These are phyloP conservation scores for Drosophila elegans DNA, from an alignment of 1,140 invertebrate genomes.

Conservation along the genomic window DNA sequence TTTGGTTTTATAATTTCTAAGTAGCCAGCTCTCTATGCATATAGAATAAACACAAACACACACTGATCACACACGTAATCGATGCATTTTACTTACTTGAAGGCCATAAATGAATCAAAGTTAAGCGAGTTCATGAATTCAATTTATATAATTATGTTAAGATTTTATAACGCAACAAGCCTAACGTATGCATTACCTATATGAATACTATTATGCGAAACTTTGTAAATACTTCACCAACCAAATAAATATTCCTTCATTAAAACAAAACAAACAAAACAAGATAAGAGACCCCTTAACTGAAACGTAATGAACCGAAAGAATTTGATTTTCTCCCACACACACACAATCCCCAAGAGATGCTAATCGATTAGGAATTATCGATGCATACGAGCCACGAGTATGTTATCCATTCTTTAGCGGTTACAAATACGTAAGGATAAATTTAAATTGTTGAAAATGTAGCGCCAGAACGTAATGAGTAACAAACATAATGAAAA, in stretches of 20 bases:
- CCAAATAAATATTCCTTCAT: constrained; percentile 75
- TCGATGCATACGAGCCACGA: constrained; percentile 37
- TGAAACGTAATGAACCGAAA: constrained; percentile 17
- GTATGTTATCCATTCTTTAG: constrained; percentile 73
- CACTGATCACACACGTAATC: constrained; percentile 59
- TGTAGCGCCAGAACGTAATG: constrained; percentile 63
- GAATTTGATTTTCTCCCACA: constrained; percentile 14
- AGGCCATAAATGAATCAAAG: constrained; percentile 37
- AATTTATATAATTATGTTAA: constrained; percentile 82
- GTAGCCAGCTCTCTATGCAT: constrained; percentile 67
- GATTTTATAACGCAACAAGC: constrained; percentile 79
- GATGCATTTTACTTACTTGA: constrained; percentile 74
- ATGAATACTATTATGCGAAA: constrained; percentile 52
- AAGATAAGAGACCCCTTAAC: constrained; percentile 30
- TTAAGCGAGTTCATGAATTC: constrained; percentile 58
- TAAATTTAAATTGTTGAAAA: constrained; percentile 78
- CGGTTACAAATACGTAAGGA: constrained; percentile 72
- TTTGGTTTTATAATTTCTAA: constrained; percentile 77
- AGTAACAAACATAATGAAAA: constrained; percentile 42
- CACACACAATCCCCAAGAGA: constrained; percentile 28
- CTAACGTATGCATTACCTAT: constrained; percentile 52
- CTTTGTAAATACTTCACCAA: constrained; percentile 74
- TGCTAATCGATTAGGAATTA: constrained; percentile 31
- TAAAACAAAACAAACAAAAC: constrained; percentile 64
- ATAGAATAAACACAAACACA: constrained; percentile 49